phyloP scores from a whole-genome alignment of 2,797 vertebrate species.

The Pseudopleuronectes americanus region DNA sequence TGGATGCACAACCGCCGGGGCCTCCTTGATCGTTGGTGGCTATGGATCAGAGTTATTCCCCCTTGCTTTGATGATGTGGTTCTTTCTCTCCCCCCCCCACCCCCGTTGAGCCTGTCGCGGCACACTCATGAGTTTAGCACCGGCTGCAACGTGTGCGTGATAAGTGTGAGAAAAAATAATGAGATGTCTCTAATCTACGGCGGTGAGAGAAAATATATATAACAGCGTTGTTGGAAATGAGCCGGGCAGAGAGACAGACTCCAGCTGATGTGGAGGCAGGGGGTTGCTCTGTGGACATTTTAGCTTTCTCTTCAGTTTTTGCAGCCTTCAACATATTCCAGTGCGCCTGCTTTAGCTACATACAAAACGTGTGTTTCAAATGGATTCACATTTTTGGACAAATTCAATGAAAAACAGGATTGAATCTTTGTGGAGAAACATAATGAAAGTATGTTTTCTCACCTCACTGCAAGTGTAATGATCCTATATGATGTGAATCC shows the following conservation, averaged over 20 bases:
- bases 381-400: too few relatives aligned
- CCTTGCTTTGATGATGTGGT: constrained; percentile 46
- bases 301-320: too few relatives aligned
- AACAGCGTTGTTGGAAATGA: constrained; percentile 39
- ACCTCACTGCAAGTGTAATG: too few relatives aligned
- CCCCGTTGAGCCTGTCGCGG: constrained; percentile 22
- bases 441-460: too few relatives aligned
- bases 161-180: constrained; percentile 40
- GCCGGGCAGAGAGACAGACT: constrained; percentile 33
- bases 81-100: neutral
- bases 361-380: too few relatives aligned
- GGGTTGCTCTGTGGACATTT: neutral
- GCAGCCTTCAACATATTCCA: too few relatives aligned
- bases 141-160: constrained; percentile 38
- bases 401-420: too few relatives aligned
- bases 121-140: constrained; percentile 39
- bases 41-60: constrained; percentile 50
- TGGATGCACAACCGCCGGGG: constrained; percentile 31
- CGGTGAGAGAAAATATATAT: constrained; percentile 22
- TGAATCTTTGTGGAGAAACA: too few relatives aligned
- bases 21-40: constrained; percentile 39
- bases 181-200: constrained; percentile 49
- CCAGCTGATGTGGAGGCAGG: constrained; percentile 31
- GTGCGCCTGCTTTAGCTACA: too few relatives aligned
- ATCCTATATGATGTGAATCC: too few relatives aligned